Evolutionary conservation across 2,888 invertebrate genomes (phyloP), one percentile per base, ranked within the genome.

Genomic region (Litoditis marina): DNA sequence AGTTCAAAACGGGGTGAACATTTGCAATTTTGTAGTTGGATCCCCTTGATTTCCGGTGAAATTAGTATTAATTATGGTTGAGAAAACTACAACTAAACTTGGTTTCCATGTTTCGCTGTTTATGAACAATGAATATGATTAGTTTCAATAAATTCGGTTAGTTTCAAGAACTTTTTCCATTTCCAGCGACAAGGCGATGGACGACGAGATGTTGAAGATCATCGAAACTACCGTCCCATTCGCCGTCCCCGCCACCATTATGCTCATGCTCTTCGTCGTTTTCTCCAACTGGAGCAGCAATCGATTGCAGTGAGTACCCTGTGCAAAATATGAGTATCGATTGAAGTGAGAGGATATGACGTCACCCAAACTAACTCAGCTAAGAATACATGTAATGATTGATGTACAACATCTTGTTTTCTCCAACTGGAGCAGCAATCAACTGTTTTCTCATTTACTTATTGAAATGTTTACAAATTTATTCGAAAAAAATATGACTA

Each of bases 131-230:
- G 3, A 25, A 5, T 11, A 11, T 31, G 36, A 54, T 19, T 30
- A 25, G 46, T 42, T n/a, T 42, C 19, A 42, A 44, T 55, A 55
- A 39, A 1, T n/a, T 54, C 13, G n/a, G n/a, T n/a, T 13, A 16
- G 4, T 19, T 50, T 28, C n/a, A n/a, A n/a, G n/a, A n/a, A n/a
- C n/a, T n/a, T 25, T 8, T 47, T 47, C 34, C 13, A 39, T 32
- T 60, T 78, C 62, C 53, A 81, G 81, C 55, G 81, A 81, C 65
- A 76, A 77, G 50, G 81, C 81, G 28, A 81, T 81, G 81, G 81
- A 81, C 64, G 81, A 81, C 66, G 81, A 81, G 61, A 76, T 81
- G 69, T 61, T 74, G 46, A 73, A 80, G 52, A 82, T 81, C 50
- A 81, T 81, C 65, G 66, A 77, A 63, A 77, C 78, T 4, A 78